Evolutionary conservation across 2,888 invertebrate species (phyloP).

Genomic region (Dryobotodes eremita): DNA sequence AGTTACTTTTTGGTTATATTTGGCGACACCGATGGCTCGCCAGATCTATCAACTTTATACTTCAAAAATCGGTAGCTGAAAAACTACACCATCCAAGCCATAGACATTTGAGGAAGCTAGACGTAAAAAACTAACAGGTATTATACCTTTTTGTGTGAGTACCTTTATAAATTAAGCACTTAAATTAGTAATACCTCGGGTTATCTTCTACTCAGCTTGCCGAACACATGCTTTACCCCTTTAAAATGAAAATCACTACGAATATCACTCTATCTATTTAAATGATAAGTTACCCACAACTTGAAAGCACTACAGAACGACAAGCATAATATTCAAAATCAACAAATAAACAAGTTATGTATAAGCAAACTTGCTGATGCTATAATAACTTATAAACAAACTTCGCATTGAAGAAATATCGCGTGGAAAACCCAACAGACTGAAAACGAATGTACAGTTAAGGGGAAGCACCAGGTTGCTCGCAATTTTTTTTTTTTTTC

Average conservation of each 20-base stretch:
- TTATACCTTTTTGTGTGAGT: neutral
- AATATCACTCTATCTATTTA: no score
- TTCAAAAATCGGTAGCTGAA: no score
- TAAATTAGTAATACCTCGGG: neutral
- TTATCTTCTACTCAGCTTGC: neutral
- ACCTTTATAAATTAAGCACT: neutral
- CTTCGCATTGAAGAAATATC: conserved; percentile 69
- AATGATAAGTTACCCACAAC: neutral
- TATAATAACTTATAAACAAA: conserved; percentile 59
- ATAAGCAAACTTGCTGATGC: conserved; percentile 50
- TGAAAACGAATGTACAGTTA: conserved; percentile 27
- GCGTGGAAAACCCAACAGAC: conserved; percentile 66
- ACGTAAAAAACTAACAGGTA: neutral
- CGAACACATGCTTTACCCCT: neutral
- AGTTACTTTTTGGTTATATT: neutral
- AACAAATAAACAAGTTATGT: conserved; percentile 63
- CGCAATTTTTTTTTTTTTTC: no score
- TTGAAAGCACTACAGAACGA: neutral
- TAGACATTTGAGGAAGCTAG: neutral
- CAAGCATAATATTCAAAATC: conserved; percentile 25
- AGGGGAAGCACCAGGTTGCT: neutral
- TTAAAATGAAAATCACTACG: neutral
- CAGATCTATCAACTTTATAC: no score
- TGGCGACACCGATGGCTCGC: neutral
- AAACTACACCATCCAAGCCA: neutral